These are phyloP conservation scores for Lasioglossum leucozonium DNA, from an alignment of 2,888 invertebrate species.

Conservation along the genomic window DNA sequence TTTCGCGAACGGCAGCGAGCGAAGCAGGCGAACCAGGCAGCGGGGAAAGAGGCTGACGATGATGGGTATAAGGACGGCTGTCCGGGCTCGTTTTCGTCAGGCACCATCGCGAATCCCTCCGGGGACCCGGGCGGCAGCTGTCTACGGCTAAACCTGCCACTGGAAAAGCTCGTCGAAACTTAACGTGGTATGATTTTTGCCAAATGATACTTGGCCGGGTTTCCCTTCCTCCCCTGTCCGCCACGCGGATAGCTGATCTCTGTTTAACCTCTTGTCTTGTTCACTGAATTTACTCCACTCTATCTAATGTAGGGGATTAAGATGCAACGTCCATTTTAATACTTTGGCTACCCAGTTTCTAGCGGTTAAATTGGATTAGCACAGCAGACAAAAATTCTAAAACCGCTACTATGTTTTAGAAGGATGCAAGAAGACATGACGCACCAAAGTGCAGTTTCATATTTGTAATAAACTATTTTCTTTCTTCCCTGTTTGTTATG, in stretches of 20 bases:
- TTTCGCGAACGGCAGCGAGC: slow-evolving; percentile 29
- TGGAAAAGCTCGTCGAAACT: slow-evolving; percentile 77
- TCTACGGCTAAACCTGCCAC: slow-evolving; percentile 80
- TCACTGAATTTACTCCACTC: neutral
- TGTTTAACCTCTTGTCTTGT: slow-evolving; percentile 4
- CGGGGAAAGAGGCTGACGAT: slow-evolving; percentile 78
- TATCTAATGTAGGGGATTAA: neutral
- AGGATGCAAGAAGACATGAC: too few relatives aligned
- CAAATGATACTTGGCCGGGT: slow-evolving; percentile 48
- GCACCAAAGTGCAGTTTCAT: too few relatives aligned
- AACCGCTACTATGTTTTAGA: neutral
- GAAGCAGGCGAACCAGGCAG: slow-evolving; percentile 35
- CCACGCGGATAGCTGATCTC: neutral
- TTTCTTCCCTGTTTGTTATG: neutral
- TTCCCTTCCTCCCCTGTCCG: neutral
- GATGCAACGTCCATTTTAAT: neutral
- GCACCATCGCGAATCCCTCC: slow-evolving; percentile 76
- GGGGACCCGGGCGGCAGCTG: slow-evolving; percentile 79
- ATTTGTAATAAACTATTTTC: neutral
- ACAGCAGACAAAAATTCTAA: neutral
- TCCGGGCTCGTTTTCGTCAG: slow-evolving; percentile 82
- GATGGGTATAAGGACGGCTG: slow-evolving; percentile 83
- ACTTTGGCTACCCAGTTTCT: neutral
- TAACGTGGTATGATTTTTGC: slow-evolving; percentile 67
- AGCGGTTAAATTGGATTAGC: neutral